Evolutionary conservation across 2,888 invertebrate species (phyloP).

Genomic region (Sesia bembeciformis): DNA sequence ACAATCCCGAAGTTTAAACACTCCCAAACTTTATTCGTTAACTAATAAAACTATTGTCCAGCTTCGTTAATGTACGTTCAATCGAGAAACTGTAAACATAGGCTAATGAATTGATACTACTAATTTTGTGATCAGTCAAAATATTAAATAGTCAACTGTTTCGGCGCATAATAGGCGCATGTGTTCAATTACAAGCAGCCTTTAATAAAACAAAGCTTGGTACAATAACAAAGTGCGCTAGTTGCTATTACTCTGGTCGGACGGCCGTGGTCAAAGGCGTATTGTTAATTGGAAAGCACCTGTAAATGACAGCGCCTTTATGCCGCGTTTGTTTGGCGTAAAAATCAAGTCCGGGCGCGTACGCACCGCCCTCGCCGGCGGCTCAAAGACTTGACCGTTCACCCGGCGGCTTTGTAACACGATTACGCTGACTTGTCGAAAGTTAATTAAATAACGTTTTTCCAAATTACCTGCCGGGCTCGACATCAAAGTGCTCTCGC

Average conservation of each 20-base stretch:
- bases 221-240: conserved; percentile 44
- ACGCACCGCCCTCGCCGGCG: conserved; percentile 22
- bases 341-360: conserved; percentile 57
- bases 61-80: conserved; percentile 15
- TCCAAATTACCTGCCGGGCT: conserved; percentile 66
- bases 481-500: conserved; percentile 59
- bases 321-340: conserved; percentile 59
- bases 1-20: conserved; percentile 63
- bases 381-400: conserved; percentile 67
- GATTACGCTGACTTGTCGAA: conserved; percentile 72
- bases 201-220: conserved; percentile 47
- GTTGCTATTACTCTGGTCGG: conserved; percentile 49
- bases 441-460: conserved; percentile 75
- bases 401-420: conserved; percentile 67
- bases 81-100: background rate
- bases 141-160: too few species aligned
- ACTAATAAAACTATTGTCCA: conserved; percentile 66
- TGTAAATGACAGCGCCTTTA: conserved; percentile 71
- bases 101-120: too few species aligned
- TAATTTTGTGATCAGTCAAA: too few species aligned
- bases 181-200: conserved; percentile 34
- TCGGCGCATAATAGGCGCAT: too few species aligned
- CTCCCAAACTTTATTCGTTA: conserved; percentile 60
- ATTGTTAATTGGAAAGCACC: conserved; percentile 72
- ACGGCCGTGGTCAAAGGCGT: conserved; percentile 61